Evolutionary conservation across 2,113 vertebrate species (phyloP).

Genomic region (Anhinga anhinga): DNA sequence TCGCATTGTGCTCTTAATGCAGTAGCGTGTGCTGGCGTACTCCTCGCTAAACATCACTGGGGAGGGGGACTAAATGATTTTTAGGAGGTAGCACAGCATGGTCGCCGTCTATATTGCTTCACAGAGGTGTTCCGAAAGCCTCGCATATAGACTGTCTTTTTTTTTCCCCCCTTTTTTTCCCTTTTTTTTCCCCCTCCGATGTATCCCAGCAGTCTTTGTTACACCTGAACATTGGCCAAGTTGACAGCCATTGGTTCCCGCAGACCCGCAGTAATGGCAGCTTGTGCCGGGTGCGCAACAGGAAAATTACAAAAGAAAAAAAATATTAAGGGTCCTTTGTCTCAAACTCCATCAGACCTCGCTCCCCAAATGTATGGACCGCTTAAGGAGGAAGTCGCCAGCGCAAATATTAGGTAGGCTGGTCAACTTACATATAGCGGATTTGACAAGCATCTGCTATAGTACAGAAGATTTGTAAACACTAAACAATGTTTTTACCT

Average conservation of each 20-base stretch:
- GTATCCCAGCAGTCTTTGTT: slow-evolving; percentile 73
- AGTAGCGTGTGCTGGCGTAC: background rate
- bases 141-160: slow-evolving; percentile 17
- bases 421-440: slow-evolving; percentile 67
- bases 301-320: slow-evolving; percentile 56
- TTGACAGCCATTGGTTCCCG: slow-evolving; percentile 68
- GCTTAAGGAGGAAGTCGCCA: slow-evolving; percentile 38
- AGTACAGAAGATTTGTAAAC: slow-evolving; percentile 79
- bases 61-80: background rate
- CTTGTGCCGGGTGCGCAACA: slow-evolving; percentile 53
- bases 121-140: background rate
- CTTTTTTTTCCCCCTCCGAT: slow-evolving; percentile 12
- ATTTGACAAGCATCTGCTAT: slow-evolving; percentile 77
- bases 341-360: slow-evolving; percentile 43
- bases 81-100: background rate
- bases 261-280: slow-evolving; percentile 66
- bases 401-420: slow-evolving; percentile 66
- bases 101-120: background rate
- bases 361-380: slow-evolving; percentile 37
- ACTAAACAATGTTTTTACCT: slow-evolving; percentile 82
- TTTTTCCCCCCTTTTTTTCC: background rate
- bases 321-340: slow-evolving; percentile 68
- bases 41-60: background rate
- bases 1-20: background rate
- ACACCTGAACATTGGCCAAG: slow-evolving; percentile 69